Evolutionary conservation across 2,113 vertebrate species (phyloP).

Genomic region (Tylochromis polylepis): DNA sequence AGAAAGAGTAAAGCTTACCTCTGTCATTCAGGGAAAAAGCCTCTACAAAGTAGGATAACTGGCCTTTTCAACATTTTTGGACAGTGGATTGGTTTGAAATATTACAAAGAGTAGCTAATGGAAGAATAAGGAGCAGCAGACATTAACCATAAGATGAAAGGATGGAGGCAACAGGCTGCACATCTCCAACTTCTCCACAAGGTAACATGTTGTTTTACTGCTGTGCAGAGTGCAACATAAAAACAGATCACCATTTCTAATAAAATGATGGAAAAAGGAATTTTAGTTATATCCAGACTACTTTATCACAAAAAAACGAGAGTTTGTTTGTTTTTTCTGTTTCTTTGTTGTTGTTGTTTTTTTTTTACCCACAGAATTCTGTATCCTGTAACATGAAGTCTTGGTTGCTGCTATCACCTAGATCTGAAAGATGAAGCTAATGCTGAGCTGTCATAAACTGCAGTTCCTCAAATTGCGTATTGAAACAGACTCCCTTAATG

Average conservation of each 20-base stretch:
- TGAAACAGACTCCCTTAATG: neutral
- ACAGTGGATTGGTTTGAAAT: neutral
- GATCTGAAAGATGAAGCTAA: neutral
- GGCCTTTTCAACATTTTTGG: neutral
- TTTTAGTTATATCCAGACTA: neutral
- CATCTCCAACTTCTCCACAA: neutral
- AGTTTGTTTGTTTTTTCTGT: neutral
- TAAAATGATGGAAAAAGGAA: neutral
- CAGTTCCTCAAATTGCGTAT: neutral
- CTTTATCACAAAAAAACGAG: neutral
- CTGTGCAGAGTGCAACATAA: neutral
- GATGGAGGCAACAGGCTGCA: neutral
- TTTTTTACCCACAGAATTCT: neutral
- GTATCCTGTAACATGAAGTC: neutral
- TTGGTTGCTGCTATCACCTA: neutral
- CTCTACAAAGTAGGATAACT: neutral
- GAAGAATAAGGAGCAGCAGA: fast-evolving
- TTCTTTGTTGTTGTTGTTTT: neutral
- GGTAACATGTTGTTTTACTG: neutral
- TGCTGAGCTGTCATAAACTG: neutral
- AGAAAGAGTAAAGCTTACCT: neutral
- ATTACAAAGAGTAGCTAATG: neutral
- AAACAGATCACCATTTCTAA: neutral
- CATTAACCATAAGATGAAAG: neutral
- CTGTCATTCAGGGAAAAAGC: neutral